phyloP scores from a whole-genome alignment of 2,113 vertebrate species.

The Azemiops feae region DNA sequence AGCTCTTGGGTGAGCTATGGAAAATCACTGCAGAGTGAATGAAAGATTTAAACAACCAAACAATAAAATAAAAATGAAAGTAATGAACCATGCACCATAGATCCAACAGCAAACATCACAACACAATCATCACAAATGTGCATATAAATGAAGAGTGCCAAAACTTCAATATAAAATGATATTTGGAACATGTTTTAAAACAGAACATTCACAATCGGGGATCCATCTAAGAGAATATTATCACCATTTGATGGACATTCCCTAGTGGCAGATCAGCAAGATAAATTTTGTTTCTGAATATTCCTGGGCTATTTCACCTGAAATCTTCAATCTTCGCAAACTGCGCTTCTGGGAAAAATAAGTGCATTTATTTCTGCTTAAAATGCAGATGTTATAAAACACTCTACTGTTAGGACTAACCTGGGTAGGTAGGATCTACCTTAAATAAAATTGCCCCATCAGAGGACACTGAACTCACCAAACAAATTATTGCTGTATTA shows the following conservation, averaged over 20 bases:
- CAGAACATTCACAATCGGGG: not conserved
- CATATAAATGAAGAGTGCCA: not conserved
- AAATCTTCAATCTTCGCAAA: not conserved
- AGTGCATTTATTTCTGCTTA: not conserved
- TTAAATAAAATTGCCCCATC: not conserved
- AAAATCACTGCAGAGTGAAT: not conserved
- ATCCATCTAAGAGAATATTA: not conserved
- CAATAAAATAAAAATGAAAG: not conserved
- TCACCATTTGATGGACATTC: not conserved
- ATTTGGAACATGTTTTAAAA: not conserved
- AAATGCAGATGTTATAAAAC: not conserved
- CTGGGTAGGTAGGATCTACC: too few relatives aligned
- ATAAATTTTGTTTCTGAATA: not conserved
- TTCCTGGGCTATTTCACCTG: not conserved
- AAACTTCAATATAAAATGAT: not conserved
- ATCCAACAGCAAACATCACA: not conserved
- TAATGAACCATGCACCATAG: not conserved
- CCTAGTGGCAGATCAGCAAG: not conserved
- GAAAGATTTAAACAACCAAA: not conserved
- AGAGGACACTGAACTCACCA: not conserved
- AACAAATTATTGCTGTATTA: not conserved
- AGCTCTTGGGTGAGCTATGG: not conserved
- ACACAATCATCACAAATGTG: not conserved
- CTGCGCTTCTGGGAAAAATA: not conserved
- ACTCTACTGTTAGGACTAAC: not conserved